Percentiles rank a stretch among this genome's conserved stretches.
Conservation (phyloP, 2,113 vertebrate genomes). For the Potamarius usumacintae region DNA sequence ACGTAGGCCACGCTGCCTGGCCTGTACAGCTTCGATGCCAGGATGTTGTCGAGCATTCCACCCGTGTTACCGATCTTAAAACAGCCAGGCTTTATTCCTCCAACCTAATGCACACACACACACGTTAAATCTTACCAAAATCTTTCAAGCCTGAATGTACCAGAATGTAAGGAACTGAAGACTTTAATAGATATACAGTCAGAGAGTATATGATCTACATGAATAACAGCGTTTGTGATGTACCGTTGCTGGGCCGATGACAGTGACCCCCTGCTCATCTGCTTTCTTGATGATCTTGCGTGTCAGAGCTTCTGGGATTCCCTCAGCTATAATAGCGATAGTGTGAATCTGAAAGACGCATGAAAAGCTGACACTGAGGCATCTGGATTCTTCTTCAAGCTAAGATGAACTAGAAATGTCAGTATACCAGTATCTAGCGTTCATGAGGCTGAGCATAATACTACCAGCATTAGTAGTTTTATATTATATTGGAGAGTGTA, state of each 20-base stretch:
- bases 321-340: conserved; percentile 96
- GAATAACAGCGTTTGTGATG: conserved; percentile 38
- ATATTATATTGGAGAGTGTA: neutral
- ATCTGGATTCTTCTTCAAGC: conserved; percentile 74
- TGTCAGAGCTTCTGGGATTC: conserved; percentile 93
- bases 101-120: conserved; percentile 75
- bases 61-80: conserved; percentile 98
- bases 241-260: conserved; percentile 97
- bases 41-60: conserved; percentile 97
- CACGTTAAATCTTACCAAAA: neutral
- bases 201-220: neutral
- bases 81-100: conserved; percentile 96
- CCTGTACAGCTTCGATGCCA: conserved; percentile 96
- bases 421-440: neutral
- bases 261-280: conserved; percentile 89
- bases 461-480: neutral
- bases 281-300: conserved; percentile 92
- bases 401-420: neutral
- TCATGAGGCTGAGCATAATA: neutral
- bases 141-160: neutral
- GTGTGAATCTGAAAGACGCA: conserved; percentile 82
- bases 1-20: conserved; percentile 96
- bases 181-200: neutral
- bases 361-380: conserved; percentile 36
- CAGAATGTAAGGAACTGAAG: neutral